Conservation (phyloP, 2,888 invertebrate genomes). For the Ennomos fuscantarius region DNA sequence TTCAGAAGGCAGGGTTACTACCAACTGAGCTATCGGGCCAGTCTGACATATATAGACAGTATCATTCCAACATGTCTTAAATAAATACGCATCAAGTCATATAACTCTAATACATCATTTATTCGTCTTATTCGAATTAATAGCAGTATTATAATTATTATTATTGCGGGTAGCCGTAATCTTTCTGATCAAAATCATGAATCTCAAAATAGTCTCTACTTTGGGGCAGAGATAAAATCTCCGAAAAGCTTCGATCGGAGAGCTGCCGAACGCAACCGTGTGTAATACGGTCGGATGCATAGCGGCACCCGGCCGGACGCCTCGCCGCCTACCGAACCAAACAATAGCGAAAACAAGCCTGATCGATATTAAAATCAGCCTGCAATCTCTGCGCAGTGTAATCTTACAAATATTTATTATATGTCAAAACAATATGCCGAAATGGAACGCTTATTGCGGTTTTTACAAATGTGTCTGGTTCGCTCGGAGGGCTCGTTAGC, state of each 20-base stretch:
- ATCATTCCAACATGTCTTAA: too few relatives aligned
- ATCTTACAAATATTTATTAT: conserved; percentile 85
- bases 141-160: too few relatives aligned
- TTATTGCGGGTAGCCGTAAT: neutral
- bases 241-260: conserved; percentile 33
- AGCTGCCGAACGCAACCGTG: conserved; percentile 74
- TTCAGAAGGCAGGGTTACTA: too few relatives aligned
- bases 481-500: conserved; percentile 82
- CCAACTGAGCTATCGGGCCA: too few relatives aligned
- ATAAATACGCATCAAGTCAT: neutral
- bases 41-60: too few relatives aligned
- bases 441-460: conserved; percentile 82
- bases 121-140: too few relatives aligned
- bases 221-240: conserved; percentile 31
- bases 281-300: conserved; percentile 70
- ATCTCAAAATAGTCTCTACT: conserved; percentile 24
- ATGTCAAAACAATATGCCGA: conserved; percentile 86
- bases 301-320: conserved; percentile 51
- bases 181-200: conserved; percentile 7
- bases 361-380: conserved; percentile 73
- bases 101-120: conserved; percentile 20
- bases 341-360: conserved; percentile 50
- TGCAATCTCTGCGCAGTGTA: conserved; percentile 73
- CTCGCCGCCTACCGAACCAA: conserved; percentile 35
- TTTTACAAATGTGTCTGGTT: conserved; percentile 83